A percentile compares a stretch with the other conserved stretches of the same genome.
Evolutionary conservation across 2,888 invertebrate species (phyloP).

Genomic region (Pristionchus mayeri): DNA sequence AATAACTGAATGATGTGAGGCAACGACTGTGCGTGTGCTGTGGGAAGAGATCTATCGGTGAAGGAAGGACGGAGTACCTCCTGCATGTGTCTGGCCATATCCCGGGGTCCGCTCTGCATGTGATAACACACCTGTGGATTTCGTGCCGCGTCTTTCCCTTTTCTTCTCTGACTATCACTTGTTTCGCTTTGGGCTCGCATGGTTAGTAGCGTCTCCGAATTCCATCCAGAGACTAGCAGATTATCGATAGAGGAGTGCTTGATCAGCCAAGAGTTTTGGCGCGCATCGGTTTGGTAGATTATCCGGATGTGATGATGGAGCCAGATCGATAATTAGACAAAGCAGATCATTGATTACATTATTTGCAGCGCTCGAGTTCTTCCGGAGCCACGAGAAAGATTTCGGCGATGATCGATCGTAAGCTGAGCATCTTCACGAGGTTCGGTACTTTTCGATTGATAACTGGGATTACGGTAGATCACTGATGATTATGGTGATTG

Average conservation of each 20-base stretch:
- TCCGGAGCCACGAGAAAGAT: slow-evolving; percentile 75
- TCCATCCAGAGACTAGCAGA: background rate
- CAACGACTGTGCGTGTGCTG: too few species aligned
- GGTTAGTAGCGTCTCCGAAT: background rate
- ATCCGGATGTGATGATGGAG: background rate
- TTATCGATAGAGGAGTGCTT: background rate
- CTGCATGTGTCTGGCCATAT: too few species aligned
- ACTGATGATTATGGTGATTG: background rate
- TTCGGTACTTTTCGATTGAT: background rate
- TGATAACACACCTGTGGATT: background rate
- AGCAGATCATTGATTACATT: background rate
- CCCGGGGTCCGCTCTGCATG: background rate
- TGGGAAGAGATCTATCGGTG: too few species aligned
- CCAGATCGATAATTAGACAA: background rate
- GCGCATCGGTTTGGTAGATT: background rate
- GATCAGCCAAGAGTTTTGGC: background rate
- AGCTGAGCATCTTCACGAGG: slow-evolving; percentile 74
- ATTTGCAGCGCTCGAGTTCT: slow-evolving; percentile 72
- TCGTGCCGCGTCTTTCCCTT: background rate
- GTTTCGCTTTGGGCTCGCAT: background rate
- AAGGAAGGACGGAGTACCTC: too few species aligned
- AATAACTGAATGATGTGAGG: too few species aligned
- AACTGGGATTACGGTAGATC: background rate
- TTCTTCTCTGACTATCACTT: slow-evolving; percentile 10
- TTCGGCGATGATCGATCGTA: slow-evolving; percentile 75